Base-by-base conservation (phyloP, 1,140 invertebrate genomes). In the Tribolium madens region DNA sequence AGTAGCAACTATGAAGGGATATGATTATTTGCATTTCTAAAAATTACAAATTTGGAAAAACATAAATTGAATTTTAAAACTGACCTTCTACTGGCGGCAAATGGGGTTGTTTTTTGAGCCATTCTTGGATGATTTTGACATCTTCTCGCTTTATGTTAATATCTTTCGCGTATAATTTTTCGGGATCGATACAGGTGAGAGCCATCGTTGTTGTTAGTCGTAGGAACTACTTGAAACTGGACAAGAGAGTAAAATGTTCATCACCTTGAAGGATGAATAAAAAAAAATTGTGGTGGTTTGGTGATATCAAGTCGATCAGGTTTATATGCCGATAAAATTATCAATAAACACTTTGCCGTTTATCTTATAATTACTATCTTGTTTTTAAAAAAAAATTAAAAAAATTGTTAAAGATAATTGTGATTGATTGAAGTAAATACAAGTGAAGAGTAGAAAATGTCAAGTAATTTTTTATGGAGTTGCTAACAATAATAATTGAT, bases 1-100 rank as follows among this genome's bases (percentile, higher is more conserved):
- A 89, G 71, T 89, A 87, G 84, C 91, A 91, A 75, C 90, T 89
- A 76, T 91, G 88, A 64, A 91, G 86, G 80, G 91, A 91, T 42
- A 91, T 79, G 42, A 90, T 86, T 0, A 91, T 50, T 76, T 91
- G 89, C 10, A 88, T 85, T 83, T 92, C 90, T 64, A 21, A 4
- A 57, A 57, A 57, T 18, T 7, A n/a, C 10, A 10, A 7, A 21
- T n/a, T 4, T 0, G 52, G 52, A 21, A n/a, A n/a, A 42, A 9
- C n/a, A n/a, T 0, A n/a, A 57, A 17, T 57, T 21, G 10, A 18
- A 57, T 10, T 9, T n/a, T 1, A 7, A 42, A 42, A 64, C 57
- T 33, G n/a, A 64, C 57, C 26, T 42, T 75, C 73, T 4, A 80
- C 70, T 48, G 75, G 18, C 2, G 79, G 79, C 13, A 80, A 53